Base-by-base conservation (phyloP, 2,797 vertebrate species). In the Anas capensis region DNA sequence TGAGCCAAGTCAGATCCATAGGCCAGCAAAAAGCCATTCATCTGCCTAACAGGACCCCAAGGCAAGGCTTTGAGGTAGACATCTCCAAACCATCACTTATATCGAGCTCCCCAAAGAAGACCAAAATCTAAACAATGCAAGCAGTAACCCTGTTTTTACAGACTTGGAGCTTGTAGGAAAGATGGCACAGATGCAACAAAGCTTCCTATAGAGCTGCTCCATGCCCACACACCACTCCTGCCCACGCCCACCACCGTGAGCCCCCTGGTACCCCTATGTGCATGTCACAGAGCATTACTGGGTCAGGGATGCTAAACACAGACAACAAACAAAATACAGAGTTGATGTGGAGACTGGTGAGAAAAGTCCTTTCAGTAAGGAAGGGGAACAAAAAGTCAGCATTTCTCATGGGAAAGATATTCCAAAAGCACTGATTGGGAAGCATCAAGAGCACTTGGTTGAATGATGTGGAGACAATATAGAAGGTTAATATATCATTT, bases 401-500 rank as follows among this genome's bases (percentile, higher is more conserved):
- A 80, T 91, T 91, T 92, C 79, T 91, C 79, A 58, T 11, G 36
- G 68, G 82, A 92, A 95, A 91, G 33, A 61, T 53, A 48, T 68
- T 70, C n/a, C 14, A 38, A 83, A 91, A 66, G 94, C 2, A 2
- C 49, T 85, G 82, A 82, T 58, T 54, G 46, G 40, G 79, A 96
- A 93, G 83, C 57, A 88, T 83, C 92, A 95, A 78, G 94, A 89
- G 33, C 16, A 5, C 29, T 88, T 40, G 24, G 89, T 71, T 95
- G 57, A 89, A 31, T 40, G 27, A 92, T 78, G 69, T 44, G 0
- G 15, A 89, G 94, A 94, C 90, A 94, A 81, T 84, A 76, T 1
- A 76, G 68, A 81, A 92, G 69, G 88, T 92, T 94, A 62, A 92
- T 86, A 68, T 75, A 62, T 86, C 54, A 86, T 87, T 93, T 93